Evolutionary conservation across 1,140 invertebrate genomes (phyloP), one percentile per base, ranked within the genome.

Genomic region (Bombus balteatus): DNA sequence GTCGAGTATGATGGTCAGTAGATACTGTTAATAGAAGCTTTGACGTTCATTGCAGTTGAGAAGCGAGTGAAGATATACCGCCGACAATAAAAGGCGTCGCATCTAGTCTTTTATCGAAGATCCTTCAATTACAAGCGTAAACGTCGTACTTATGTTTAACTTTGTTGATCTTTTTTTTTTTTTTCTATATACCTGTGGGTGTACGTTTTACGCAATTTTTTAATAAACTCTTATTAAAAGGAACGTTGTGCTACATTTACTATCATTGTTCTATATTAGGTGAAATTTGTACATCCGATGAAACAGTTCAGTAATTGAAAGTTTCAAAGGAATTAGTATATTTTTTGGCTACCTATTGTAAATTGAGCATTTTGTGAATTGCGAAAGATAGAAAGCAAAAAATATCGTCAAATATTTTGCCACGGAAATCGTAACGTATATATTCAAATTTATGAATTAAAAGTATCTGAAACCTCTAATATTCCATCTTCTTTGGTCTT

Each of bases 21-120:
- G 37, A 66, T 72, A 13, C 22, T 18, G 34, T 74, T 77, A 53
- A 73, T 2, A 59, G 41, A 18, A 57, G 78, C 82, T 39, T 78
- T 68, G 59, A 83, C 37, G 34, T 88, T 37, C n/a, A 18, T 70
- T 25, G n/a, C 66, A 25, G 47, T 37, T 28, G 18, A 32, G 32
- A 25, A 37, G 8, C 25, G 47, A 77, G 18, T 62, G 80, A 88
- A 85, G 87, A 88, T 79, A 59, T n/a, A 62, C 22, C 25, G 53
- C 32, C 68, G 39, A 39, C 9, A 18, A 32, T 70, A 43, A 65
- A 53, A 88, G 59, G 68, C 71, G 73, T 85, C 83, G 86, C 86
- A 92, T 92, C 92, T 92, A 92, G 92, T 92, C 92, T 87, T 85
- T 88, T 83, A 87, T 90, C 70, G 87, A 90, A 83, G 66, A 90